These are phyloP conservation scores for Seladonia tumulorum DNA, from an alignment of 2,888 invertebrate genomes.

Conservation along the genomic window DNA sequence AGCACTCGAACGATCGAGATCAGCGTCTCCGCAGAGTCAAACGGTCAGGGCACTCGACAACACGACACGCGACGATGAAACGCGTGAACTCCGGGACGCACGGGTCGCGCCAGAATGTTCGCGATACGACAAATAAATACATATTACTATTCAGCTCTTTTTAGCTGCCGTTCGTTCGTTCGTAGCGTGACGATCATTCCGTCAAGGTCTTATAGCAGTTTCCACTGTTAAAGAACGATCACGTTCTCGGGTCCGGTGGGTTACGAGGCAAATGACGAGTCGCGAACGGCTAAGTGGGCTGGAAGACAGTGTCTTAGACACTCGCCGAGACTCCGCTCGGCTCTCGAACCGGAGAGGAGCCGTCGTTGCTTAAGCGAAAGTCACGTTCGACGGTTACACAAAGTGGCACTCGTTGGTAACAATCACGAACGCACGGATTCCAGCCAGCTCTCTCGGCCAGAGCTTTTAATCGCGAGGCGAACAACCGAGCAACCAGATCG, in stretches of 20 bases:
- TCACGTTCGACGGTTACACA: constrained; percentile 70
- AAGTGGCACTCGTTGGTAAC: constrained; percentile 70
- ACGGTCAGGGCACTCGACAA: no score
- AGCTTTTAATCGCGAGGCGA: constrained; percentile 9
- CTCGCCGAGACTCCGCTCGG: constrained; percentile 41
- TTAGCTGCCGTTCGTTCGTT: no score
- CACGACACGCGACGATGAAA: no score
- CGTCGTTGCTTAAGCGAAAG: constrained; percentile 60
- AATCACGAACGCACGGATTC: constrained; percentile 60
- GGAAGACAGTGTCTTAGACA: constrained; percentile 57
- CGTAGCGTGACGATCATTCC: no score
- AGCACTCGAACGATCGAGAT: no score
- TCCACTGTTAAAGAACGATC: constrained; percentile 30
- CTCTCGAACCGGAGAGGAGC: constrained; percentile 34
- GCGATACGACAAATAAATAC: no score
- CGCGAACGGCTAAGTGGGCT: constrained; percentile 43
- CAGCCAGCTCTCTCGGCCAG: not conserved
- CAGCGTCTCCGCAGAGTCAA: no score
- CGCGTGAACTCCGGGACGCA: no score
- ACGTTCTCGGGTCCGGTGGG: constrained; percentile 28
- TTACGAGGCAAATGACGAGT: constrained; percentile 41
- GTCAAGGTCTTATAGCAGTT: no score
- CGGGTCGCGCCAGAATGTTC: no score
- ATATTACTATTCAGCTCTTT: no score
- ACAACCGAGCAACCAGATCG: constrained; percentile 5